Evolutionary conservation across 2,888 invertebrate species (phyloP).

Genomic region (Spodoptera littoralis): DNA sequence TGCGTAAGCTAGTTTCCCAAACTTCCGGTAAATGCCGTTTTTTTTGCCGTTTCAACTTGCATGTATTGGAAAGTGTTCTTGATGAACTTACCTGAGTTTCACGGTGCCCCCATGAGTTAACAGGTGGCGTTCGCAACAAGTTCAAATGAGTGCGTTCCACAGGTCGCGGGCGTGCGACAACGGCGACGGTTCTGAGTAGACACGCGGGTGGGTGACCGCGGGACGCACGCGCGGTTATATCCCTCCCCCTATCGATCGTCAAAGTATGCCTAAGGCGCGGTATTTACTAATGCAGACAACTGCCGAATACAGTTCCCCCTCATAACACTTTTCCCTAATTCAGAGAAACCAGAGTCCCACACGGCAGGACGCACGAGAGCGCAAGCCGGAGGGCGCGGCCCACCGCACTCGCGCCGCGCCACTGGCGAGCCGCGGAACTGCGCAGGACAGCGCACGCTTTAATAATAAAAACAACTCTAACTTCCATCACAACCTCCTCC

Average conservation of each 20-base stretch:
- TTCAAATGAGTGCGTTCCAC: slow-evolving; percentile 69
- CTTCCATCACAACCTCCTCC: not conserved
- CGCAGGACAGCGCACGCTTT: slow-evolving; percentile 34
- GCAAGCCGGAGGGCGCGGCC: slow-evolving; percentile 45
- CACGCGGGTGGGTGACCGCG: slow-evolving; percentile 68
- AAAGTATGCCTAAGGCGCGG: slow-evolving; percentile 78
- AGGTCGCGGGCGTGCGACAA: slow-evolving; percentile 77
- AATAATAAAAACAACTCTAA: slow-evolving; percentile 18
- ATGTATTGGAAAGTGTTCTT: slow-evolving; percentile 24
- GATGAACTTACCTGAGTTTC: slow-evolving; percentile 77
- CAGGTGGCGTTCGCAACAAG: slow-evolving; percentile 86
- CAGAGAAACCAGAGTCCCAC: slow-evolving; percentile 59
- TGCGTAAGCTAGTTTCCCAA: slow-evolving; percentile 14
- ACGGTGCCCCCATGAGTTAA: slow-evolving; percentile 82
- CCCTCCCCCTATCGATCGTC: slow-evolving; percentile 84
- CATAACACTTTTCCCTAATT: slow-evolving; percentile 75
- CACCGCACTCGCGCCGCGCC: slow-evolving; percentile 41
- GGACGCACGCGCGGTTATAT: slow-evolving; percentile 73
- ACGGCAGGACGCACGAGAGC: slow-evolving; percentile 40
- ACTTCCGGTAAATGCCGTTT: slow-evolving; percentile 18
- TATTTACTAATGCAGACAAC: slow-evolving; percentile 84
- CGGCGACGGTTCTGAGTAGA: slow-evolving; percentile 73
- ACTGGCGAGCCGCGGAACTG: slow-evolving; percentile 7
- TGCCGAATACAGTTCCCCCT: slow-evolving; percentile 73
- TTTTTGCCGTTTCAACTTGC: slow-evolving; percentile 25